Evolutionary conservation across 2,113 vertebrate genomes (phyloP), one percentile per base, ranked within the genome.

Genomic region (Percina caprodes): DNA sequence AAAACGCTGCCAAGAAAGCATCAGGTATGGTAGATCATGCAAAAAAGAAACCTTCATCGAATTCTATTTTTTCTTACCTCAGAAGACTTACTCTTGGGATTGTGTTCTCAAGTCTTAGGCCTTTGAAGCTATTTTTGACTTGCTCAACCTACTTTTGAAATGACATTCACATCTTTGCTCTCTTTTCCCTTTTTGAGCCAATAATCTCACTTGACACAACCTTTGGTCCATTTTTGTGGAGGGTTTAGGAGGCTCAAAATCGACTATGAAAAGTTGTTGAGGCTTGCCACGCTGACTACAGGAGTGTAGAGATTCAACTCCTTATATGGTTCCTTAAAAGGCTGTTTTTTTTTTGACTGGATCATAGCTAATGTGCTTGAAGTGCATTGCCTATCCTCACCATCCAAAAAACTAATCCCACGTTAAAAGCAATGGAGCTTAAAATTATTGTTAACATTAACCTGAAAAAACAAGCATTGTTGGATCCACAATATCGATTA

Each of bases 41-140:
- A 75, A 56, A 81, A 42, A 30, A 30, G n/a, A 42, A 85, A 39
- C 60, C 46, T 54, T 46, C 48, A 73, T 66, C 58, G 48, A 76
- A 39, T 75, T 82, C 52, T 70, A 72, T 80, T 83, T 71, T 66
- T 60, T 58, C 74, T 80, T 62, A 86, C 89, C 87, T 94, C 86
- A 82, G 80, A 91, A 84, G 78, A 54, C 86, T 78, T 67, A 69
- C 92, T 90, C 87, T 79, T 74, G 90, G 92, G 89, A 92, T 87
- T 93, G 83, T 85, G 71, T 84, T 90, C 87, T 91, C 80, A 91
- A 86, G 74, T 92, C 79, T 76, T 83, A 83, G 86, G 87, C 82
- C 89, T 93, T 93, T 93, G 90, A 90, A 91, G 93, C 89, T 93
- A 92, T 94, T 94, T 94, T 75, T 86, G 91, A 93, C 89, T 92